Base-by-base conservation (phyloP, 2,797 vertebrate genomes). In the Melanotaenia boesemani region DNA sequence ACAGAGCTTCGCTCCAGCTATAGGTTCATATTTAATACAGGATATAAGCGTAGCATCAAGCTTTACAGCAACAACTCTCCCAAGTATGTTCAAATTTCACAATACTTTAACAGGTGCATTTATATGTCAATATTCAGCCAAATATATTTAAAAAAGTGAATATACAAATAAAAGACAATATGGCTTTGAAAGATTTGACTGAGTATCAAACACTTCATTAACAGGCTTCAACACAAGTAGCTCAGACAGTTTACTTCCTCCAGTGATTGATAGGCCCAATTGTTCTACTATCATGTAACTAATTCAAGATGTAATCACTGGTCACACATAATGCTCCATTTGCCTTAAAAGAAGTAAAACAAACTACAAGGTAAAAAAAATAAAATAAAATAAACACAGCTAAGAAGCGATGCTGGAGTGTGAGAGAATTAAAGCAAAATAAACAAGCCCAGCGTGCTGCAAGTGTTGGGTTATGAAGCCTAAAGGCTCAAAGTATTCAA, bases 401-500 rank as follows among this genome's bases (percentile, higher is more conserved):
- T 78, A 87, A 85, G 81, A 91, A 86, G 79, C 86, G 72, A 84
- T 62, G 30, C 72, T 77, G 74, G 82, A 89, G 89, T 90, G 91
- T 82, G 90, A 91, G 89, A 87, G 82, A 91, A 90, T 70, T 88
- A 86, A 91, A 92, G 90, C 57, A 86, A 92, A 93, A 93, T 93
- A 93, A 93, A 93, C 89, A 92, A 72, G 72, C 77, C 81, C 78
- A 85, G 89, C 85, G 83, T 89, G 88, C 74, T 63, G 72, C 78
- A 39, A 83, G 83, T 79, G 72, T 74, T 26, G 74, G 84, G 87
- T 85, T 83, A 79, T 87, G 88, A 89, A 80, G 85, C 80, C 83
- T 77, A 67, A 80, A 79, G 85, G 80, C 85, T 92, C 85, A 86
- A 71, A 73, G 89, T 82, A 81, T 83, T 89, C 77, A 86, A 82